Conservation (phyloP, 2,113 vertebrate genomes). For the Myiozetetes cayanensis region DNA sequence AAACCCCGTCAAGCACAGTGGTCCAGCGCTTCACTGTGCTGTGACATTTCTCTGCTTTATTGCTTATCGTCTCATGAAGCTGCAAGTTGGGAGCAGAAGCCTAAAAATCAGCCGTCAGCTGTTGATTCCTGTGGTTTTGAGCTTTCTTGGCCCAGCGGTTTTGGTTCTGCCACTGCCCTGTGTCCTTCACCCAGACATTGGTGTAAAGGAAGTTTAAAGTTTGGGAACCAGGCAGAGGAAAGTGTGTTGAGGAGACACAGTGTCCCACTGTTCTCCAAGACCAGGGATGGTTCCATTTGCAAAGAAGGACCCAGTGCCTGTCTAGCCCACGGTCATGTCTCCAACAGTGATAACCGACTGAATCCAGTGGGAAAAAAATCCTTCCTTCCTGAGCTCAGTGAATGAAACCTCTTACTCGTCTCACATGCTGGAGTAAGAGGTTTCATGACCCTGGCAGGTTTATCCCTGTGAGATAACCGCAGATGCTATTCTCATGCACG, state of each 20-base stretch:
- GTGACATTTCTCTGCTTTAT: slow-evolving; percentile 31
- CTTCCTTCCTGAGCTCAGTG: not conserved
- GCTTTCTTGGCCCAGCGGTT: not conserved
- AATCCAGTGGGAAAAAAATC: not conserved
- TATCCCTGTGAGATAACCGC: not conserved
- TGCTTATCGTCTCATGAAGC: not conserved
- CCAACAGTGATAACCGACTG: not conserved
- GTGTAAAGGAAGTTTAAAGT: not conserved
- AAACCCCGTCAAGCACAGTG: slow-evolving; percentile 28
- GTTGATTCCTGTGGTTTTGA: not conserved
- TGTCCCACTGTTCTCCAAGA: not conserved
- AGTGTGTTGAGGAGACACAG: fast-evolving
- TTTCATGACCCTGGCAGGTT: not conserved
- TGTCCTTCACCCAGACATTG: not conserved
- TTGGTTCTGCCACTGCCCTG: not conserved
- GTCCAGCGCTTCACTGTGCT: slow-evolving; percentile 7
- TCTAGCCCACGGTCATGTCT: not conserved
- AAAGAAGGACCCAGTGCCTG: not conserved
- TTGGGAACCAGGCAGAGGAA: not conserved
- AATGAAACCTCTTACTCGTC: not conserved
- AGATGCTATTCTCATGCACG: not conserved
- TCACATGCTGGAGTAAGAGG: not conserved
- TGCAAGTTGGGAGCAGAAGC: not conserved
- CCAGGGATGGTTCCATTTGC: not conserved
- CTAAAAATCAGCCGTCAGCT: not conserved